Conservation (phyloP, 2,888 invertebrate genomes). For the Folsomia candida region DNA sequence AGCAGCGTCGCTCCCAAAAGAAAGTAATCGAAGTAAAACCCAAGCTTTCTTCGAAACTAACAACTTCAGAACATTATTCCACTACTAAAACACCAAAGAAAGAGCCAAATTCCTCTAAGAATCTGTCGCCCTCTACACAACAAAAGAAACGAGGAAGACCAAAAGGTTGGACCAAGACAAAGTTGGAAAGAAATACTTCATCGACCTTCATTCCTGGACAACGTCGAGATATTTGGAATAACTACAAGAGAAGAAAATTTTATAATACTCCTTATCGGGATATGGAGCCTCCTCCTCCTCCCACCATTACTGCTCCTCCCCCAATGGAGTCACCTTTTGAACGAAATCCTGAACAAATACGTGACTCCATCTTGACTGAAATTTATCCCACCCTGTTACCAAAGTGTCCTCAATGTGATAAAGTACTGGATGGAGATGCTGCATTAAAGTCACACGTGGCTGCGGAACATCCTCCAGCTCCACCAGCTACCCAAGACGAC, state of each 20-base stretch:
- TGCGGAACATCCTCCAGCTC: neutral
- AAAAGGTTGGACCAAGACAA: too few species aligned
- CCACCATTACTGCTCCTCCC: neutral
- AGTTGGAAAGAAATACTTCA: too few species aligned
- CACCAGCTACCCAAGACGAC: neutral
- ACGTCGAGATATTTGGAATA: neutral
- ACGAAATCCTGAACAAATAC: neutral
- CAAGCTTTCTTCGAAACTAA: too few species aligned
- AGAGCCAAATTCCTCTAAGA: too few species aligned
- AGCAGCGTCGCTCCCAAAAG: too few species aligned
- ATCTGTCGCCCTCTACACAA: too few species aligned
- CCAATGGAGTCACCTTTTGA: neutral
- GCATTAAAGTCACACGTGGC: neutral
- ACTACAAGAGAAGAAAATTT: neutral
- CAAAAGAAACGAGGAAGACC: too few species aligned
- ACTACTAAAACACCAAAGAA: too few species aligned
- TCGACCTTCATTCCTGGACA: neutral
- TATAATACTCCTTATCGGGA: neutral
- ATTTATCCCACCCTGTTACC: neutral
- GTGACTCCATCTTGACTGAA: neutral
- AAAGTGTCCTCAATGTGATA: neutral
- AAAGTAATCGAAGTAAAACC: too few species aligned
- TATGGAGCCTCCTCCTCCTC: neutral
- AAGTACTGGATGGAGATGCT: neutral
- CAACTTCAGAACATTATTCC: too few species aligned